Evolutionary conservation across 1,140 invertebrate species (phyloP).

Genomic region (Hetaerina americana): DNA sequence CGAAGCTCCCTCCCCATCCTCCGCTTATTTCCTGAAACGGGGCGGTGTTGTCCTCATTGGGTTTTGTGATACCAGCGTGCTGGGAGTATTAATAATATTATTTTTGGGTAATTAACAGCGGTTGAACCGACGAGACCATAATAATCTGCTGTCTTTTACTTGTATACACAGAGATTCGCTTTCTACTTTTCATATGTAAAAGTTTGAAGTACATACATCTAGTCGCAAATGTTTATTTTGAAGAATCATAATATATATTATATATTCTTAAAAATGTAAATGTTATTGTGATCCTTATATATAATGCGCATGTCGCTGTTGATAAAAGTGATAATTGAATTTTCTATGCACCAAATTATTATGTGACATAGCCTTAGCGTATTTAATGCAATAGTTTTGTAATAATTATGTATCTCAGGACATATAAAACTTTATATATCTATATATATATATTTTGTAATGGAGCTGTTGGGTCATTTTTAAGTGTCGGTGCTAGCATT

Average conservation of each 20-base stretch:
- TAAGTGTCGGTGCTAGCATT: background rate
- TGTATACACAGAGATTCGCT: background rate
- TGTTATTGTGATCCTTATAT: background rate
- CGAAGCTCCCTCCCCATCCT: too few relatives aligned
- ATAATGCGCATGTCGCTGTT: background rate
- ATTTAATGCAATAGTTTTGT: background rate
- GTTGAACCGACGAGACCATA: background rate
- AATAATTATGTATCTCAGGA: background rate
- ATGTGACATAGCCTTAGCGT: background rate
- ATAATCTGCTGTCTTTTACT: background rate
- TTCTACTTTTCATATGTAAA: background rate
- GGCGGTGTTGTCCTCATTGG: background rate
- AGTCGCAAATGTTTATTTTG: background rate
- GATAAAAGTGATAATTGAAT: background rate
- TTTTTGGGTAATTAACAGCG: background rate
- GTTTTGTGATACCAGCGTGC: background rate
- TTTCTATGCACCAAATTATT: background rate
- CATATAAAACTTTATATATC: background rate
- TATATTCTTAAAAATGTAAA: background rate
- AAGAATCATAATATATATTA: background rate
- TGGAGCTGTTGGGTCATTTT: background rate
- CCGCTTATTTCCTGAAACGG: background rate
- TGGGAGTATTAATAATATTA: background rate
- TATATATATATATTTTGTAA: slow-evolving; percentile 1
- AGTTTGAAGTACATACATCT: background rate